Evolutionary conservation across 2,888 invertebrate genomes (phyloP), one percentile per base, ranked within the genome.

Genomic region (Lutraria lutraria): DNA sequence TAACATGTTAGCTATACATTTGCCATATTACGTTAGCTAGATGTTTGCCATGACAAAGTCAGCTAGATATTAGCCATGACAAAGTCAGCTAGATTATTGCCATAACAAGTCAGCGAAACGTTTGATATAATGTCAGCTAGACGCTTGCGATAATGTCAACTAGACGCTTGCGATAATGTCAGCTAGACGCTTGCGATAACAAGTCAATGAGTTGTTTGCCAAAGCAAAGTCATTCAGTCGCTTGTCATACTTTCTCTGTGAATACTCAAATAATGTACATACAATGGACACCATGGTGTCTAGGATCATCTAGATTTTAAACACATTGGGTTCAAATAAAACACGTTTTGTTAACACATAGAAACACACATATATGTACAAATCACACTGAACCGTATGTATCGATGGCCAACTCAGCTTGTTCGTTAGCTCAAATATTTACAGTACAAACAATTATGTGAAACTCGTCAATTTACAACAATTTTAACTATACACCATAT

Each of bases 321-420:
- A 68, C 63, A 68, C 25, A 25, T 68, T 13, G 63, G 63, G 63
- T 12, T 68, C 63, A 68, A 68, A 68, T 25, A 68, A 56, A 25
- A 68, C 63, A 68, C 56, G 56, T 56, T 56, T 56, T 68, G 63
- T 68, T 68, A 68, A 68, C 63, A 68, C 25, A 68, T 68, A 25
- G 25, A 68, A 68, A 68, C 63, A 68, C 63, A 68, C 43, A 60
- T 68, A 68, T 68, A 68, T 68, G 25, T 68, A 68, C 63, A 68
- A 68, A 68, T 68, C 63, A 68, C 63, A n/a, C 63, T 68, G 63
- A n/a, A 25, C n/a, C 25, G 12, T 68, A 25, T 25, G 63, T 10
- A 68, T n/a, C 13, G 25, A 68, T 25, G 63, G 63, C n/a, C 63
- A n/a, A n/a, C 63, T 25, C 63, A 68, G 25, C 63, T 12, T 25